These are phyloP conservation scores for Heliconius hortense DNA, from an alignment of 2,888 invertebrate genomes.

Conservation along the genomic window DNA sequence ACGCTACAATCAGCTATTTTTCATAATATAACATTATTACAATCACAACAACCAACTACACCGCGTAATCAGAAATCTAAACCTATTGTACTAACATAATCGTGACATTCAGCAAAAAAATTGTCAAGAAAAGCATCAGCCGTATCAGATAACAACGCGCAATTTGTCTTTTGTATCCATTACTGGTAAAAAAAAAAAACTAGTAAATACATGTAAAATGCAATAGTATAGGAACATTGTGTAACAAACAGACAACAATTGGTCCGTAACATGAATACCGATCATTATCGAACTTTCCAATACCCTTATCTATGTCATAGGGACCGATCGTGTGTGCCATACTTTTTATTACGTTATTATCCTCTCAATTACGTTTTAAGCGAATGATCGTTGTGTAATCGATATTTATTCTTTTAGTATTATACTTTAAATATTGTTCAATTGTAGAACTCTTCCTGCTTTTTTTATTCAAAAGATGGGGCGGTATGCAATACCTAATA, in stretches of 20 bases:
- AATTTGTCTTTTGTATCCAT: constrained; percentile 77
- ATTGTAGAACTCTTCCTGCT: neutral
- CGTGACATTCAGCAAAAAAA: constrained; percentile 49
- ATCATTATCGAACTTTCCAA: constrained; percentile 73
- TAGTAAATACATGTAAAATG: constrained; percentile 69
- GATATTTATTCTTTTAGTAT: neutral
- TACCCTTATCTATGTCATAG: constrained; percentile 70
- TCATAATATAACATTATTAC: neutral
- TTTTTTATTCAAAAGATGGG: neutral
- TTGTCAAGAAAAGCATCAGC: constrained; percentile 68
- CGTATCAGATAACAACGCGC: constrained; percentile 76
- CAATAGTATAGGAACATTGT: constrained; percentile 63
- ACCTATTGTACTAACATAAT: constrained; percentile 54
- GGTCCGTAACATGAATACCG: constrained; percentile 74
- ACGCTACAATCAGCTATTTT: neutral
- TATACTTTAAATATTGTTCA: neutral
- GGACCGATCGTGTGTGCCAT: constrained; percentile 64
- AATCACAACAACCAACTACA: constrained; percentile 33
- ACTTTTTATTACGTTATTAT: constrained; percentile 64
- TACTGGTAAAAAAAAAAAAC: constrained; percentile 61
- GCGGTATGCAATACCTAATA: too few species aligned
- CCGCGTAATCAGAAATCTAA: constrained; percentile 61
- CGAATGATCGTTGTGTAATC: constrained; percentile 38
- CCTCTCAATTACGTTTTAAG: constrained; percentile 60
- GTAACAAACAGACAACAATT: constrained; percentile 71